A percentile compares a stretch with the other conserved stretches of the same genome.
Evolutionary conservation across 2,888 invertebrate genomes (phyloP).

Genomic region (Hypselothyrea guttata): DNA sequence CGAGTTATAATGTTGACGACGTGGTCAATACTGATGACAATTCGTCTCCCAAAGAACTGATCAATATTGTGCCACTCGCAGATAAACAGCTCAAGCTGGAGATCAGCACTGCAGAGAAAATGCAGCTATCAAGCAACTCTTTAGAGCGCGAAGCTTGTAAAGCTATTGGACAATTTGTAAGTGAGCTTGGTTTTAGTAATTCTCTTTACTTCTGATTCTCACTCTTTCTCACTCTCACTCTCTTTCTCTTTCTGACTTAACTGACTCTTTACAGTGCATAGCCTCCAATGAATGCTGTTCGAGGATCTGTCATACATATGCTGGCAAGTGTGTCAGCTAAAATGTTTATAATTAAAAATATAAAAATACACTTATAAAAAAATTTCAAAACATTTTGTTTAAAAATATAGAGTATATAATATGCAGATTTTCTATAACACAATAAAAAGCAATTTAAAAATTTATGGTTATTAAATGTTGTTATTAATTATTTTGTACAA

Average conservation of each 20-base stretch:
- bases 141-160: slow-evolving; percentile 8
- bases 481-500: too few species aligned
- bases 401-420: too few species aligned
- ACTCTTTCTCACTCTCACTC: too few species aligned
- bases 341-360: background rate
- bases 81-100: slow-evolving; percentile 7
- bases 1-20: too few species aligned
- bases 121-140: background rate
- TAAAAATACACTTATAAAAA: background rate
- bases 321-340: slow-evolving; percentile 80
- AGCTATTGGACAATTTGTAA: slow-evolving; percentile 42
- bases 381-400: too few species aligned
- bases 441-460: too few species aligned
- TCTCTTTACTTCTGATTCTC: too few species aligned
- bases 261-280: slow-evolving; percentile 64
- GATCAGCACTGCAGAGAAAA: slow-evolving; percentile 38
- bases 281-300: slow-evolving; percentile 74
- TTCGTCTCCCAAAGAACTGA: background rate
- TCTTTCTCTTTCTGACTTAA: background rate
- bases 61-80: slow-evolving; percentile 12
- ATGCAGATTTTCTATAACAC: too few species aligned
- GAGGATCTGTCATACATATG: slow-evolving; percentile 76
- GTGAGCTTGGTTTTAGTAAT: slow-evolving; percentile 5
- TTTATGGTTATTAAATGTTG: too few species aligned
- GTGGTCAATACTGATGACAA: too few species aligned